Evolutionary conservation across 2,113 vertebrate genomes (phyloP), one percentile per base, ranked within the genome.

Genomic region (Acanthisitta chloris): DNA sequence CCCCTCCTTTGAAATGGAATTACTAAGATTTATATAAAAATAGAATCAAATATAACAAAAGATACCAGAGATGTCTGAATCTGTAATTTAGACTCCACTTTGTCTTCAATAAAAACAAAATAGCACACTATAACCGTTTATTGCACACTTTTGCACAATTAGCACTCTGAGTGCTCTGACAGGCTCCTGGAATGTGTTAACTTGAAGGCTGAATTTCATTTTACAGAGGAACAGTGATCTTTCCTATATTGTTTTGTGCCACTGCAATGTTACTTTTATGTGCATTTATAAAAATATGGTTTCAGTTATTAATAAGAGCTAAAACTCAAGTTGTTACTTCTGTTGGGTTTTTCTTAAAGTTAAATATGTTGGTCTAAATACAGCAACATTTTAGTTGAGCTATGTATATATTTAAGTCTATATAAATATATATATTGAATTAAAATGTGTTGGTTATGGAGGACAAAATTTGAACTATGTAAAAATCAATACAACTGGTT

Each of bases 81-180:
- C 11, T 31, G 34, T 91, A 91, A 95, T 92, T 92, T 94, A 86
- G 89, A 84, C 31, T 64, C 65, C 45, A 86, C 31, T 95, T 91
- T 78, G 51, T 67, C 69, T 88, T 92, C 72, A 54, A 59, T 91
- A 92, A 95, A 89, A 91, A 59, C 18, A 86, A 78, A 94, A 91
- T 67, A 94, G 55, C 59, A 59, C 38, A 86, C 69, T 23, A 86
- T 94, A 94, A 95, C 79, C 31, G 49, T 92, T 92, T 95, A 92
- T 19, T 79, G 13, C 36, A 21, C 71, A 71, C 52, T 95, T 94
- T 79, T 86, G 86, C 28, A 86, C n/a, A 95, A 84, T 95, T 94
- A 95, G 64, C 38, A 58, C 48, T 70, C 43, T 84, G 43, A 78
- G 45, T 74, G 55, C 31, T 89, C 48, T 67, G 80, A 86, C 88